phyloP scores from a whole-genome alignment of 2,113 vertebrate genomes.

The Alosa alosa region DNA sequence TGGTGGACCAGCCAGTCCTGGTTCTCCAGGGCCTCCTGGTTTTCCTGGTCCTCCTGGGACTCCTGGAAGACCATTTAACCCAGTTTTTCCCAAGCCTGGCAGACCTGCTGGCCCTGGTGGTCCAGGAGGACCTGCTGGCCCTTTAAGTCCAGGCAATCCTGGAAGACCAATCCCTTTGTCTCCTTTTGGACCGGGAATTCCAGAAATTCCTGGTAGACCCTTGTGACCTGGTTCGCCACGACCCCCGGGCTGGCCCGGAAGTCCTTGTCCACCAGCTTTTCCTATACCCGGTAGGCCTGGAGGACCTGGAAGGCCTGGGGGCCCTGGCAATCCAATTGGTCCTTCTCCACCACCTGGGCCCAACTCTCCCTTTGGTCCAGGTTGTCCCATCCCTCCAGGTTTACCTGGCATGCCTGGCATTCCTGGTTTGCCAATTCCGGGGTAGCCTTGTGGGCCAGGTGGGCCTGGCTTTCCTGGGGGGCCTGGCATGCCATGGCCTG shows the following conservation, averaged over 20 bases:
- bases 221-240: slow-evolving; percentile 88
- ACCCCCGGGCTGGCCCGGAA: slow-evolving; percentile 81
- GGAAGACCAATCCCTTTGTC: slow-evolving; percentile 84
- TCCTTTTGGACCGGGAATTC: slow-evolving; percentile 80
- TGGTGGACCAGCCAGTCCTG: slow-evolving; percentile 74
- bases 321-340: slow-evolving; percentile 63
- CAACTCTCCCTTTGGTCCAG: slow-evolving; percentile 64
- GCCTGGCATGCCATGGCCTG: slow-evolving; percentile 72
- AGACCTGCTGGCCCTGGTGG: slow-evolving; percentile 79
- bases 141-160: slow-evolving; percentile 85
- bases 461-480: slow-evolving; percentile 65
- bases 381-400: slow-evolving; percentile 64
- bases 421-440: slow-evolving; percentile 72
- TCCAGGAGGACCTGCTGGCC: slow-evolving; percentile 80
- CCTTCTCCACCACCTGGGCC: slow-evolving; percentile 65
- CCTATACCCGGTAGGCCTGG: slow-evolving; percentile 76
- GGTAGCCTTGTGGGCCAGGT: slow-evolving; percentile 67
- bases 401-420: slow-evolving; percentile 72
- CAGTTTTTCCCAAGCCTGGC: slow-evolving; percentile 84
- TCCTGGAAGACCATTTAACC: slow-evolving; percentile 85
- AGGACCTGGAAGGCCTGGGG: slow-evolving; percentile 67
- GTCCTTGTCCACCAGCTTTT: slow-evolving; percentile 81
- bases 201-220: slow-evolving; percentile 79
- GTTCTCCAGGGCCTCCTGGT: slow-evolving; percentile 80
- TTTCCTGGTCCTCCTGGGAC: slow-evolving; percentile 83